Conservation (phyloP, 2,888 invertebrate genomes). For the Orthonevra nobilis region DNA sequence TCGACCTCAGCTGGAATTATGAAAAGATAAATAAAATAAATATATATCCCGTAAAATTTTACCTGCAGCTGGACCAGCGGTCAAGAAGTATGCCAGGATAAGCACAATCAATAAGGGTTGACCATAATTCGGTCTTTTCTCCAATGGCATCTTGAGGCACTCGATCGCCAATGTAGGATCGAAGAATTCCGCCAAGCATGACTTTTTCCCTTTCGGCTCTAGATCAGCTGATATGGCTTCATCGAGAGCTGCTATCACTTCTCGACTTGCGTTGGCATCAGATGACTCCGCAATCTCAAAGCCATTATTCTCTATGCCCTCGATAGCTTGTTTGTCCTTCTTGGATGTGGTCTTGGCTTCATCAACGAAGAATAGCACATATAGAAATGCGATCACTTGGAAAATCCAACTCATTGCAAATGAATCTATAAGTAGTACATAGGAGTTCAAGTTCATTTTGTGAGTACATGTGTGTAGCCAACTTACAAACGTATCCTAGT, state of each 20-base stretch:
- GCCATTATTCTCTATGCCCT: constrained; percentile 75
- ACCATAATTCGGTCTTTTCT: constrained; percentile 76
- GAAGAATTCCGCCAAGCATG: constrained; percentile 76
- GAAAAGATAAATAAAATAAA: not conserved
- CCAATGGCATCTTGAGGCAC: constrained; percentile 76
- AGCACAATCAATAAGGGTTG: constrained; percentile 75
- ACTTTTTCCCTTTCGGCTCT: constrained; percentile 67
- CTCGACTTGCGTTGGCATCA: constrained; percentile 71
- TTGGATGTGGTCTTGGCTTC: constrained; percentile 73
- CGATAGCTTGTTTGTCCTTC: constrained; percentile 64
- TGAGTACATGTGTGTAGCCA: not conserved
- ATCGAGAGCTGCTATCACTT: constrained; percentile 76
- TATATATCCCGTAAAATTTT: no score
- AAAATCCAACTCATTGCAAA: constrained; percentile 77
- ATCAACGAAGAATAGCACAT: constrained; percentile 77
- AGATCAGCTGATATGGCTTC: constrained; percentile 63
- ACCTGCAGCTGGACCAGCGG: constrained; percentile 76
- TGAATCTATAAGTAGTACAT: constrained; percentile 76
- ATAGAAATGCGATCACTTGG: constrained; percentile 77
- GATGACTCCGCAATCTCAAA: constrained; percentile 74
- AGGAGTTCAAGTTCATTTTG: no score
- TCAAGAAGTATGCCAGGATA: constrained; percentile 76
- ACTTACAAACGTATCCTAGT: constrained; percentile 78
- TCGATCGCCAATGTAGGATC: constrained; percentile 78
- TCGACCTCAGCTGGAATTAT: constrained; percentile 78